Base-by-base conservation (phyloP, 2,113 vertebrate species). In the Zeus faber region DNA sequence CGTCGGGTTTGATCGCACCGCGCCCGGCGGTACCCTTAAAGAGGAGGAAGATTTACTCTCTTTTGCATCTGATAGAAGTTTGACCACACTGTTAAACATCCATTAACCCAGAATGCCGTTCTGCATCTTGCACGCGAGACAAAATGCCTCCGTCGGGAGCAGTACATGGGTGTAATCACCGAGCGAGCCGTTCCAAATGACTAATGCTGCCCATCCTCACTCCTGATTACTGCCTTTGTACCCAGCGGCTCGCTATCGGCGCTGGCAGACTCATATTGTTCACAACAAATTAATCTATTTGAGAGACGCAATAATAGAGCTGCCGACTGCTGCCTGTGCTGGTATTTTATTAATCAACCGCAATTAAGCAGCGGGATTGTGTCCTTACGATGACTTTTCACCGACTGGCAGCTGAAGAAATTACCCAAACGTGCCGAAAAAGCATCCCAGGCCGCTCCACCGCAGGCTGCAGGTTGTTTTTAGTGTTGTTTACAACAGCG, bases 271-370 rank as follows among this genome's bases (percentile, higher is more conserved):
- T 77, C 63, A 35, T 66, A 74, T 74, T 79, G 80, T 84, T 76
- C 58, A 25, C 21, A 6, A 59, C 76, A 68, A n/a, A 83, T 85
- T 80, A 72, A 82, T 85, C 78, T 76, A 78, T 74, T 76, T 65
- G 62, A 84, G 74, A 65, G 79, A 79, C 72, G 76, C 58, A 72
- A 77, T 84, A 80, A 84, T 74, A 71, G 62, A 77, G 71, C 71
- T 67, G 74, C 81, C 70, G 80, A 70, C 79, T 73, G 78, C 79
- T 78, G 61, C 54, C 67, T n/a, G 61, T 5, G 62, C 76, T 84
- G 22, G 54, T 82, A 62, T 80, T 85, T 83, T 81, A 87, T 87
- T 85, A 78, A 85, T 85, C 81, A 83, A 53, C 61, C 21, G 70
- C 78, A 77, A 81, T 83, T 80, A 85, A 68, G 74, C 58, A 8